These are phyloP conservation scores for Drosophila maculinotata DNA, from an alignment of 2,888 invertebrate species.

Conservation along the genomic window DNA sequence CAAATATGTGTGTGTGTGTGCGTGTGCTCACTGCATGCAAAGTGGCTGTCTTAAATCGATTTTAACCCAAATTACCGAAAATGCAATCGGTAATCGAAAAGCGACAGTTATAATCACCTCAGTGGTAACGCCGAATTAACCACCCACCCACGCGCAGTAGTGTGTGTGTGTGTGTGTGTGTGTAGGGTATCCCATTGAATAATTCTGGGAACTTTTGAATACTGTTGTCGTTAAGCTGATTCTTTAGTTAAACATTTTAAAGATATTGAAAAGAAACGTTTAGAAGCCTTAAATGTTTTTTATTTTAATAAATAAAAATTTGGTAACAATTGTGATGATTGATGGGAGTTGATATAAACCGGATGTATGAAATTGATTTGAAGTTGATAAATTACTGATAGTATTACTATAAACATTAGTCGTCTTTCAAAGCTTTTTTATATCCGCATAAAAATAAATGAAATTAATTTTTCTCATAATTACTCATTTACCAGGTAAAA, in stretches of 20 bases:
- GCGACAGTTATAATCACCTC: slow-evolving; percentile 7
- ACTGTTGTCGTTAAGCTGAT: not conserved
- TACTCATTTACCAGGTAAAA: not conserved
- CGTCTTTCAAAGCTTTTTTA: too few species aligned
- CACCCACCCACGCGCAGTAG: slow-evolving; percentile 4
- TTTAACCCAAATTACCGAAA: slow-evolving; percentile 64
- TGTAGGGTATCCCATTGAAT: not conserved
- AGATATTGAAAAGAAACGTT: slow-evolving; percentile 1
- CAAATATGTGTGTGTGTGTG: slow-evolving; percentile 18
- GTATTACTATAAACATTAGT: too few species aligned
- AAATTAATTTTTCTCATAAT: too few species aligned
- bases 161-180: slow-evolving; percentile 4
- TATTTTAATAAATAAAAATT: too few species aligned
- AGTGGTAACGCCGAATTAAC: slow-evolving; percentile 6
- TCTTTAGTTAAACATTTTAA: slow-evolving; percentile 7
- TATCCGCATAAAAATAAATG: too few species aligned
- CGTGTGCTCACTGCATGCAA: slow-evolving; percentile 51
- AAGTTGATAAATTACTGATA: too few species aligned
- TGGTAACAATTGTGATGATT: too few species aligned
- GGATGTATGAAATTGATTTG: too few species aligned
- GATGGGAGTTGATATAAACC: too few species aligned
- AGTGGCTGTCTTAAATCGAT: slow-evolving; percentile 68
- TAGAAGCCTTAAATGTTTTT: not conserved
- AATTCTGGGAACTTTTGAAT: not conserved
- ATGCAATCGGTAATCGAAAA: slow-evolving; percentile 49